These are phyloP conservation scores for Malurus elegans DNA, from an alignment of 2,113 vertebrate species.

Conservation along the genomic window DNA sequence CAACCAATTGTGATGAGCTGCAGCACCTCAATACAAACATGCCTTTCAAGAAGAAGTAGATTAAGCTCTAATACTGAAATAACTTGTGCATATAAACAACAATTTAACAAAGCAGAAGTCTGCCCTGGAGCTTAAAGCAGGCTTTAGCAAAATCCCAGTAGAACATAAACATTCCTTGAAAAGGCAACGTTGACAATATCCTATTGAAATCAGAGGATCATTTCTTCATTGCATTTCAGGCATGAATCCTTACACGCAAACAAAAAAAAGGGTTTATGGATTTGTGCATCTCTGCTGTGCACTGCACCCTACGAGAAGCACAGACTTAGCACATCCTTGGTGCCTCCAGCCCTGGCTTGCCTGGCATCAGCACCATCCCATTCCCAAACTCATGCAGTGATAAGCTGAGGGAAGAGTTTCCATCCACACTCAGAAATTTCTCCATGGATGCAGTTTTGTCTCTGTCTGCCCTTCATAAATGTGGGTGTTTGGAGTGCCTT, in stretches of 20 bases:
- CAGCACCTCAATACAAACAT: not conserved
- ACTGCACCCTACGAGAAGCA: rapidly evolving
- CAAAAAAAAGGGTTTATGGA: not conserved
- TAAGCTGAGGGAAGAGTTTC: not conserved
- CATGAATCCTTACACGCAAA: not conserved
- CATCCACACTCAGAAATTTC: rapidly evolving
- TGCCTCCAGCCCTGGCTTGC: not conserved
- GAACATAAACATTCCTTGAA: not conserved
- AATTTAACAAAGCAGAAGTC: not conserved
- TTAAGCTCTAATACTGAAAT: not conserved
- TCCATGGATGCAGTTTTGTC: rapidly evolving
- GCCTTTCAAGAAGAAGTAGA: not conserved
- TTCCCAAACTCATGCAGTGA: not conserved
- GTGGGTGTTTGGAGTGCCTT: not conserved
- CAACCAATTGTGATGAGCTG: not conserved
- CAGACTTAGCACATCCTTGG: not conserved
- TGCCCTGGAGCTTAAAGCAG: not conserved
- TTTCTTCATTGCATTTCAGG: not conserved
- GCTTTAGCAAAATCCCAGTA: not conserved
- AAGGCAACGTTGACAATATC: not conserved
- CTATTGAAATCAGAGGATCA: not conserved
- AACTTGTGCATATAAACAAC: not conserved
- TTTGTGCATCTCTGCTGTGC: not conserved
- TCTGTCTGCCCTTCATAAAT: not conserved
- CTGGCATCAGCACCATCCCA: not conserved